These are phyloP conservation scores for Strigamia maritima DNA, from an alignment of 2,888 invertebrate genomes.

Conservation along the genomic window DNA sequence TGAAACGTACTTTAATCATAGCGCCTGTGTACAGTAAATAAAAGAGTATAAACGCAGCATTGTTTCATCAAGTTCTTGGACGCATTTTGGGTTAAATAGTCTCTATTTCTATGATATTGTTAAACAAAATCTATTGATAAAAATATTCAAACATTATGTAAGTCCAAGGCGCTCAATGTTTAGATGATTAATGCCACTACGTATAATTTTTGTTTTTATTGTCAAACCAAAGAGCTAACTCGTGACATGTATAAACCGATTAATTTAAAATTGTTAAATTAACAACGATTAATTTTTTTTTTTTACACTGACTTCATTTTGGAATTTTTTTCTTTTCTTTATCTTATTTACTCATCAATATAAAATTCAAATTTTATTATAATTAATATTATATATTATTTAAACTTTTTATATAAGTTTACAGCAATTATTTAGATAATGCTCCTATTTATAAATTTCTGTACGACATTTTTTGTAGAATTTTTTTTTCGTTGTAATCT, in stretches of 20 bases:
- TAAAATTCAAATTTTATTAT: neutral
- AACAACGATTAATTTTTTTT: neutral
- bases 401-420: neutral
- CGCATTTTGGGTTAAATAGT: no score
- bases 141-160: no score
- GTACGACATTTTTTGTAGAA: neutral
- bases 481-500: neutral
- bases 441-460: neutral
- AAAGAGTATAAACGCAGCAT: no score
- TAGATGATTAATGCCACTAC: no score
- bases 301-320: conserved; percentile 12
- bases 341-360: neutral
- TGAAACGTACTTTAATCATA: no score
- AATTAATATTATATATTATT: neutral
- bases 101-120: no score
- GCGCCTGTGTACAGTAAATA: no score
- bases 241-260: neutral
- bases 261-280: neutral
- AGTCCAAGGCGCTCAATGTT: no score
- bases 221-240: conserved; percentile 4
- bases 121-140: no score
- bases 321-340: neutral
- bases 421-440: neutral
- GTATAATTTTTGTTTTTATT: neutral
- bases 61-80: no score